Conservation (phyloP, 64 coral and sea anemone species). For the Pachyseris speciosa region DNA sequence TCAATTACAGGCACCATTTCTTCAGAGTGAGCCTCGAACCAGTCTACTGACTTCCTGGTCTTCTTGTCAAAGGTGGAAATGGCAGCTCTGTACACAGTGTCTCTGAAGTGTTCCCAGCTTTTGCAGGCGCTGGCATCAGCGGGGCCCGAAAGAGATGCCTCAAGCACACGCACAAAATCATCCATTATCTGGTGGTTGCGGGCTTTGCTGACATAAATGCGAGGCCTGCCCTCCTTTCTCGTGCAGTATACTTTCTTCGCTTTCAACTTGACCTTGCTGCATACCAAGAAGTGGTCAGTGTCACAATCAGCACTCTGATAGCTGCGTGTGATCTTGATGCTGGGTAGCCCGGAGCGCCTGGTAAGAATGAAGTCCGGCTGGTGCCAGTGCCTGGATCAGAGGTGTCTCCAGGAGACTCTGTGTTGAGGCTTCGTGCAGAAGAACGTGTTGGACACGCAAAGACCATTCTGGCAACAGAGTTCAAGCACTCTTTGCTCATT, state of each 20-base stretch:
- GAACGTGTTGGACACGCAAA: no score
- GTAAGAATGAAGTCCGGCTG: slow-evolving; percentile 20
- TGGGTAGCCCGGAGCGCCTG: slow-evolving; percentile 11
- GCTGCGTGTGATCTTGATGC: not conserved
- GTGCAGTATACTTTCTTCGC: slow-evolving; percentile 10
- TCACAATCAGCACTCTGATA: slow-evolving; percentile 56
- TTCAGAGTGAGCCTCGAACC: slow-evolving; percentile 35
- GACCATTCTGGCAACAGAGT: no score
- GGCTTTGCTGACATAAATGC: slow-evolving; percentile 24
- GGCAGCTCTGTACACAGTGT: slow-evolving; percentile 19
- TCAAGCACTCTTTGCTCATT: no score
- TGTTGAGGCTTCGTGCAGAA: slow-evolving; percentile 51
- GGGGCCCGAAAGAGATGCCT: not conserved
- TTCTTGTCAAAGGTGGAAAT: slow-evolving; percentile 44
- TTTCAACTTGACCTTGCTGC: slow-evolving; percentile 45
- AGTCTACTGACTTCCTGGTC: not conserved
- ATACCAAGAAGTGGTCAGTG: slow-evolving; percentile 23
- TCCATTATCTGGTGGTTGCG: not conserved
- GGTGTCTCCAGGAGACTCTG: slow-evolving; percentile 25
- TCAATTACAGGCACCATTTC: slow-evolving; percentile 36
- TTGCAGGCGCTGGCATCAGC: not conserved
- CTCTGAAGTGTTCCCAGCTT: not conserved
- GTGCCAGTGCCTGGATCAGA: not conserved
- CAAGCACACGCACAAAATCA: slow-evolving; percentile 1
- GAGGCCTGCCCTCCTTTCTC: not conserved